Conservation (phyloP, 2,888 invertebrate genomes). For the Actias luna region DNA sequence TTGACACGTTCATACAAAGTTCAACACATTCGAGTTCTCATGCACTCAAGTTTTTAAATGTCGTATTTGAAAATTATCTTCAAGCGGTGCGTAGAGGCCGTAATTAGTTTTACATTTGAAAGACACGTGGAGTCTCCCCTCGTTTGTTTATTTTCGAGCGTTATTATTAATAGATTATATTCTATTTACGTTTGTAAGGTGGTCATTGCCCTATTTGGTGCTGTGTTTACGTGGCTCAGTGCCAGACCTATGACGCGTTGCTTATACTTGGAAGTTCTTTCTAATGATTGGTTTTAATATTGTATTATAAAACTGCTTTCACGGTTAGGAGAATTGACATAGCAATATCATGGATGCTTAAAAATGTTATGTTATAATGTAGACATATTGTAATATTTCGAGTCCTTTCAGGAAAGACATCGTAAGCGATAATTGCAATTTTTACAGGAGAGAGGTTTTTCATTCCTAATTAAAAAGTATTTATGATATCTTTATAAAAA, state of each 20-base stretch:
- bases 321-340: background rate
- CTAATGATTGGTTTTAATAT: background rate
- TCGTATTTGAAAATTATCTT: slow-evolving; percentile 20
- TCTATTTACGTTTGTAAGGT: slow-evolving; percentile 68
- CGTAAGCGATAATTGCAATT: no score
- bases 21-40: background rate
- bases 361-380: no score
- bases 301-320: background rate
- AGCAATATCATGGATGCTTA: no score
- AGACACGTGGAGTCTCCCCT: slow-evolving; percentile 68
- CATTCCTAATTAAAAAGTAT: no score
- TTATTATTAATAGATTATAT: slow-evolving; percentile 66
- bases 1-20: background rate
- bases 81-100: slow-evolving; percentile 26
- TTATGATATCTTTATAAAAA: no score
- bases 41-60: slow-evolving; percentile 21
- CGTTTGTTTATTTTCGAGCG: slow-evolving; percentile 64
- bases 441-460: no score
- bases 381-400: no score
- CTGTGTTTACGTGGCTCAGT: slow-evolving; percentile 72
- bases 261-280: slow-evolving; percentile 18
- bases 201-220: slow-evolving; percentile 80
- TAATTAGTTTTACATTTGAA: slow-evolving; percentile 60
- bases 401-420: no score
- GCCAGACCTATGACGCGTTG: slow-evolving; percentile 54